A percentile compares a stretch with the other conserved stretches of the same genome.
Evolutionary conservation across 2,113 vertebrate species (phyloP).

Genomic region (Carollia perspicillata): DNA sequence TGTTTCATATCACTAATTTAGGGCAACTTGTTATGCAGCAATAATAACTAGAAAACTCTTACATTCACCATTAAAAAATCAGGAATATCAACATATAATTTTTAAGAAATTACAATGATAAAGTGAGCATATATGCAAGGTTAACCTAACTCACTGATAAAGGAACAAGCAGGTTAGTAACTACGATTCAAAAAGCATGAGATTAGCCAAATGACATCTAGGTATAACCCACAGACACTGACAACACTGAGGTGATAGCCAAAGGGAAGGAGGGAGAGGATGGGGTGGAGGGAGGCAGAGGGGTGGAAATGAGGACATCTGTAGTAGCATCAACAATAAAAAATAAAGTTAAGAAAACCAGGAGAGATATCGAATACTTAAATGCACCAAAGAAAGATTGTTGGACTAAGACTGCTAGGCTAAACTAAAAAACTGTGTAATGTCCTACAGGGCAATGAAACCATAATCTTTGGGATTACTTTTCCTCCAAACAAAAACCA

Average conservation of each 20-base stretch:
- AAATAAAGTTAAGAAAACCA: background rate
- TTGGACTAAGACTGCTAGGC: background rate
- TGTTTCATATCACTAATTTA: background rate
- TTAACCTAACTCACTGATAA: background rate
- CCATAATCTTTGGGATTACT: background rate
- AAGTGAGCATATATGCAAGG: background rate
- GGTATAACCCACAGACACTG: too few species aligned
- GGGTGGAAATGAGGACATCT: too few species aligned
- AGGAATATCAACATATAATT: background rate
- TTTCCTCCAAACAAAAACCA: constrained; percentile 41
- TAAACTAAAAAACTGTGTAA: background rate
- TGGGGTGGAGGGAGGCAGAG: too few species aligned
- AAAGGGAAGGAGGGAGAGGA: too few species aligned
- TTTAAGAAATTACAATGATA: background rate
- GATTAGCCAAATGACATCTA: background rate
- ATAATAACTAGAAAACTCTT: background rate
- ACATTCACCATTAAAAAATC: background rate
- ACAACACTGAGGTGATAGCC: too few species aligned
- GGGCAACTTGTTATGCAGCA: background rate
- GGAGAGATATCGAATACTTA: background rate
- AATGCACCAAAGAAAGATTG: background rate
- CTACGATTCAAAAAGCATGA: background rate
- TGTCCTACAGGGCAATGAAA: background rate
- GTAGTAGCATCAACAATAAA: too few species aligned
- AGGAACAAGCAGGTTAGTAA: background rate